Percentiles rank a stretch among this genome's conserved stretches.
phyloP scores from a whole-genome alignment of 2,113 vertebrate genomes.

The Leptosomus discolor region DNA sequence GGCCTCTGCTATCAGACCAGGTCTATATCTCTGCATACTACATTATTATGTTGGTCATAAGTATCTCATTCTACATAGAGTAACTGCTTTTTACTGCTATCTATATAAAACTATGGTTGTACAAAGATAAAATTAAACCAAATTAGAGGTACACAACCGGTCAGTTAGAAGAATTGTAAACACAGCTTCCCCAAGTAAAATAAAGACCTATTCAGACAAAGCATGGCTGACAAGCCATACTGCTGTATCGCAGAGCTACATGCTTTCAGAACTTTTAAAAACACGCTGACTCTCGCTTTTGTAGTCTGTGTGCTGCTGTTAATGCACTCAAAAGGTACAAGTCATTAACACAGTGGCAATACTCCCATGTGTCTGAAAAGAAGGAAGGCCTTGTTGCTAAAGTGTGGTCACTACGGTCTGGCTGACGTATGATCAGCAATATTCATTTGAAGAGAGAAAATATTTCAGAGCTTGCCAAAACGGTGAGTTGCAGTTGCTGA shows the following conservation, averaged over 20 bases:
- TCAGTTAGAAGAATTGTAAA: neutral
- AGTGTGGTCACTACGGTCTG: neutral
- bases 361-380: neutral
- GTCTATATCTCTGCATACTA: neutral
- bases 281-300: neutral
- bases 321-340: neutral
- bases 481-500: neutral
- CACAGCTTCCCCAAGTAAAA: neutral
- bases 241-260: neutral
- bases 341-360: neutral
- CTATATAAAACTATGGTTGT: neutral
- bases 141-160: neutral
- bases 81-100: neutral
- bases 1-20: neutral
- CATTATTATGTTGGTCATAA: accelerated
- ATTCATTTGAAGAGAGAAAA: neutral
- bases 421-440: neutral
- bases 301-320: neutral
- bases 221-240: neutral
- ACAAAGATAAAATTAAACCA: neutral
- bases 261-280: neutral
- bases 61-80: neutral
- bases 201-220: neutral
- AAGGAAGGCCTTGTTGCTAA: neutral
- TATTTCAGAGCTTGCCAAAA: neutral